These are phyloP conservation scores for Parazoanthus darwini DNA, from an alignment of 92 coral and sea anemone genomes.

Conservation along the genomic window DNA sequence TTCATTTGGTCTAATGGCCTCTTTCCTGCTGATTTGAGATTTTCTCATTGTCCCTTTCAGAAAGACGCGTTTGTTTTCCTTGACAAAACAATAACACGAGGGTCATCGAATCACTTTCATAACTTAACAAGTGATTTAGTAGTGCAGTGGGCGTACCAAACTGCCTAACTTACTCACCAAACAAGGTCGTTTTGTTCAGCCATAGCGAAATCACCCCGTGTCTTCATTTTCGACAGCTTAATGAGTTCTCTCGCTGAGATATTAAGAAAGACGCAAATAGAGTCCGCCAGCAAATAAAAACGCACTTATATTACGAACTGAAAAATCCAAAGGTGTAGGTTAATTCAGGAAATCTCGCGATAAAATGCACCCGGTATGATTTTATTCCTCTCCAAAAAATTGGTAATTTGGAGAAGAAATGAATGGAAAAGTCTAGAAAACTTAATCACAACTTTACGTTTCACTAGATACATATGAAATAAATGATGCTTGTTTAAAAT, in stretches of 20 bases:
- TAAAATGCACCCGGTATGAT: too few species aligned
- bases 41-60: not conserved
- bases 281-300: too few species aligned
- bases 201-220: not conserved
- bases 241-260: not conserved
- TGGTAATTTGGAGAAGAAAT: too few species aligned
- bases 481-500: too few species aligned
- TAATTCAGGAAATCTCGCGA: not conserved
- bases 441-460: too few species aligned
- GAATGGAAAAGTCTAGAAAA: too few species aligned
- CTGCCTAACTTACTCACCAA: not conserved
- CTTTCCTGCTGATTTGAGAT: constrained; percentile 2
- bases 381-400: too few species aligned
- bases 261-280: not conserved
- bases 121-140: not conserved
- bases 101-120: not conserved
- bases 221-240: too few species aligned
- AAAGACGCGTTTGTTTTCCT: not conserved
- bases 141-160: constrained; percentile 21
- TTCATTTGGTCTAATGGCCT: not conserved
- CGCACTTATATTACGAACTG: not conserved
- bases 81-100: not conserved
- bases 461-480: too few species aligned
- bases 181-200: not conserved
- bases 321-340: not conserved